Evolutionary conservation across 2,113 vertebrate species (phyloP), one percentile per base, ranked within the genome.

Genomic region (Perca schrenkii): DNA sequence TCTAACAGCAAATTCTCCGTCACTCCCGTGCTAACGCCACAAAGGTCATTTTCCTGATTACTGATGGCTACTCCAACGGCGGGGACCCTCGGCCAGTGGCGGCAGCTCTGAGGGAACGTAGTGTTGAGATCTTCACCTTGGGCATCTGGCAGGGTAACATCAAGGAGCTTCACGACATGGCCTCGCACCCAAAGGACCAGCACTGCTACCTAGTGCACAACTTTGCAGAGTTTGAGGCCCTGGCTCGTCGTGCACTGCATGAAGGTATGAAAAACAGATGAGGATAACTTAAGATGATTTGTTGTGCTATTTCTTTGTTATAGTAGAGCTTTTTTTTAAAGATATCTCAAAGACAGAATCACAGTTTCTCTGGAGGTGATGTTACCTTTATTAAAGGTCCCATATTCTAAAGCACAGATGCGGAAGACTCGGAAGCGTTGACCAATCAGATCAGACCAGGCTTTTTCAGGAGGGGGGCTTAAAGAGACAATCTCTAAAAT

Each of bases 91-190:
- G 98, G 62, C 98, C 98, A 0, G 88, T 98, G 78, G 98, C 98
- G 8, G 96, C 97, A 0, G 95, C 95, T 0, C 95, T 99, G 61
- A 94, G 97, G 62, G 96, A 97, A 25, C 95, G 95, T 21, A 97
- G 97, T 14, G 98, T 99, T 40, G 98, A 99, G 94, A 98, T 99
- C 94, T 99, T 98, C 93, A 99, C 98, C 0, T 94, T 99, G 63
- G 98, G 98, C 43, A 99, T 99, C 93, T 99, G 98, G 98, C 98
- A 99, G 87, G 98, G 98, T 0, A 99, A 99, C 86, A 98, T 99
- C 78, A 94, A 96, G 67, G 98, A 99, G 64, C 95, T 99, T 21
- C 97, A 99, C 28, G 98, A 99, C 89, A 99, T 99, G 98, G 98
- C 98, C 46, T 99, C 98, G 0, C 90, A 94, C 8, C 98, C 98